Evolutionary conservation across 2,113 vertebrate species (phyloP), one percentile per base, ranked within the genome.

Genomic region (Carollia perspicillata): DNA sequence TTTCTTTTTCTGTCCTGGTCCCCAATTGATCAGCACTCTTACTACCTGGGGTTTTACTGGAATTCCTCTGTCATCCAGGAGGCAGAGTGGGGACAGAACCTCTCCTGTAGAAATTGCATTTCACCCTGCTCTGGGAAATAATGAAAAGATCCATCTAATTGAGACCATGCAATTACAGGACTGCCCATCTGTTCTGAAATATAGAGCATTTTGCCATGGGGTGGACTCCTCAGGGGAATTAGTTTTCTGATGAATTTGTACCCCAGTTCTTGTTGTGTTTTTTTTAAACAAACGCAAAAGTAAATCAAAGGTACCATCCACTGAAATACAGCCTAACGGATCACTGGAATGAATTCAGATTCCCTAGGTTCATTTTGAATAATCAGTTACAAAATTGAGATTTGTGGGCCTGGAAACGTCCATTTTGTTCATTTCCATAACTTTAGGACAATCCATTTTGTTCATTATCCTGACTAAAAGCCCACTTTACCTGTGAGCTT

Each of bases 331-430:
- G 84, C 37, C 0, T 4, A 16, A 11, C 49, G 96, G n/a, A 93
- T 86, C 40, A 0, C 11, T 42, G 58, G 47, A 71, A 71, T 26
- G 9, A 9, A 83, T 79, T 71, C 68, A 94, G 53, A 22, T 84
- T 97, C 96, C 5, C 30, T 49, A 47, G 1, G 14, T 44, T 78
- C 90, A 20, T 93, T 92, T 92, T 94, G 74, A 88, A 84, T 44
- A 53, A 84, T 60, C 85, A 68, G 80, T 77, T 60, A 84, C 68
- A 88, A 93, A 96, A 77, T 63, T 97, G 79, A 81, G 89, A 97
- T 93, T 93, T 91, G 80, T 63, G n/a, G 23, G 40, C 93, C 69
- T 88, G 93, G 93, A 98, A 92, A 97, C 95, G 42, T 2, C 0
- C 42, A 42, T 93, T 96, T 96, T 91, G 33, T 94, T 89, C 92